phyloP scores from a whole-genome alignment of 2,113 vertebrate genomes.

The Caracal caracal region DNA sequence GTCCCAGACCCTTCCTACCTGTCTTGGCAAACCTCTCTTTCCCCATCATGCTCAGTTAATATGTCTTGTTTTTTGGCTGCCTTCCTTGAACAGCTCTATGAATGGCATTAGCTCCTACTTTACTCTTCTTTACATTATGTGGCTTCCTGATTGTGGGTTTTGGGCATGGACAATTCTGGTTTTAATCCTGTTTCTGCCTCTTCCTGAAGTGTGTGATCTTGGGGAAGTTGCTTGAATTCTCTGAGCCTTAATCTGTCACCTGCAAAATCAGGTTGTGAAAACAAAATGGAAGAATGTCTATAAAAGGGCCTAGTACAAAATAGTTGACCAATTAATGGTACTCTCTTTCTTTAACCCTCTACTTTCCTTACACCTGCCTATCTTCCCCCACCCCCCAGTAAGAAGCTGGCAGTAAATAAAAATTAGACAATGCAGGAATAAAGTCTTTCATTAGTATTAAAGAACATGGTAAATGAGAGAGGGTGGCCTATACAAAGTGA shows the following conservation, averaged over 20 bases:
- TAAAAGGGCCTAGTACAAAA: background rate
- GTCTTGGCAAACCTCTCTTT: background rate
- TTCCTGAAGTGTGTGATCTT: background rate
- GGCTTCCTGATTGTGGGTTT: background rate
- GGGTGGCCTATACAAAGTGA: background rate
- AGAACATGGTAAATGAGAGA: background rate
- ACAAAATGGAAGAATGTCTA: conserved; percentile 3
- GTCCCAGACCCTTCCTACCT: background rate
- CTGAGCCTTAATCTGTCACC: background rate
- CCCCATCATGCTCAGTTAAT: background rate
- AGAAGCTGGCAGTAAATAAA: background rate
- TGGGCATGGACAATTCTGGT: background rate
- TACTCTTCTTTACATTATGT: background rate
- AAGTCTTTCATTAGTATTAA: background rate
- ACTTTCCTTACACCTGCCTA: background rate
- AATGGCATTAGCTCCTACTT: background rate
- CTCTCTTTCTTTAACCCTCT: background rate
- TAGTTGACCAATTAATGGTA: background rate
- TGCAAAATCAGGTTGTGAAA: background rate
- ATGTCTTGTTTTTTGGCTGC: background rate
- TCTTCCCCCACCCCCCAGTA: background rate
- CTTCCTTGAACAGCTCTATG: background rate
- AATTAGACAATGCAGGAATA: background rate
- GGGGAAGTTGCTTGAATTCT: background rate
- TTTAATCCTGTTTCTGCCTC: background rate